Base-by-base conservation (phyloP, 2,113 vertebrate genomes). In the Notothenia rossii region DNA sequence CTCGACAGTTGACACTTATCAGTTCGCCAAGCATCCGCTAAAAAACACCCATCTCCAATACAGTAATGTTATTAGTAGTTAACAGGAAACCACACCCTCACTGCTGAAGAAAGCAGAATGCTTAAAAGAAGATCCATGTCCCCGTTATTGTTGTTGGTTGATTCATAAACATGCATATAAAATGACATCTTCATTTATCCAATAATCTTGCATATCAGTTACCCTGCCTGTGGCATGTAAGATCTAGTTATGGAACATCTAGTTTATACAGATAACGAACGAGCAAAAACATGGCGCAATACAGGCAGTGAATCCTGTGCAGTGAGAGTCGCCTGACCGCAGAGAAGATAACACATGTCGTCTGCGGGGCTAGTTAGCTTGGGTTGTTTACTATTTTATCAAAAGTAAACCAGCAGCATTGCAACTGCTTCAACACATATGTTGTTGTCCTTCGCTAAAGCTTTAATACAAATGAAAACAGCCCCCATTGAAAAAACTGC, bases 41-140 rank as follows among this genome's bases (percentile, higher is more conserved):
- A 9, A 53, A 9, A 48, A 33, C 5, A 12, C 1, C 50, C 2
- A 5, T 8, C 3, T 20, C 3, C 1, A 49, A 63, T 55, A 18
- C 17, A 14, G 43, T 7, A 22, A 20, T 15, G 61, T 66, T 43
- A 10, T 18, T 25, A 10, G 3, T 1, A 13, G 46, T 8, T 46
- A 2, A 72, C 36, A 84, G 81, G 60, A 86, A 84, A 72, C 43
- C 73, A 67, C 75, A 69, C 73, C 56, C 69, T 65, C 1, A 3
- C 48, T 33, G 22, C 36, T 20, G 33, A 4, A 67, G 22, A 45
- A 13, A 49, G 12, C 43, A 1, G 43, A n/a, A 12, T 6, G n/a
- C 33, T 36, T 22, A n/a, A 3, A 17, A 48, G 22, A 58, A 8
- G 10, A 4, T 40, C 17, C 13, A 25, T 45, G 18, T 45, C 12